phyloP scores from a whole-genome alignment of 2,113 vertebrate species.

The Pedionomus torquatus region DNA sequence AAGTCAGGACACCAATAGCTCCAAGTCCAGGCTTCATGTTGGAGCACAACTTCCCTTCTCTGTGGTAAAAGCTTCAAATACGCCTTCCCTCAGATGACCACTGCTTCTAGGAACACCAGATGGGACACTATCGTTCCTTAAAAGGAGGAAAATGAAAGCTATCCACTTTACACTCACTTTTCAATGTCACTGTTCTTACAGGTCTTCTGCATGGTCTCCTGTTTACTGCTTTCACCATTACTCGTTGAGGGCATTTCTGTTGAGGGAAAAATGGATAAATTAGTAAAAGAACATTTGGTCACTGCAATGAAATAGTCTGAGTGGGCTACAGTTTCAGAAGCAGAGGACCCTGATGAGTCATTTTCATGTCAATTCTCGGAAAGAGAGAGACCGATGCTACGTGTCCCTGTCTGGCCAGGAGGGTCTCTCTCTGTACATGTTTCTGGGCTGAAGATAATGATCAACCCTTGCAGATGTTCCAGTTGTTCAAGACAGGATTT shows the following conservation, averaged over 20 bases:
- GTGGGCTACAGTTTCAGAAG: not conserved
- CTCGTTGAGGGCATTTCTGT: slow-evolving; percentile 98
- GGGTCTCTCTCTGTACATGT: not conserved
- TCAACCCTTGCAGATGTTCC: not conserved
- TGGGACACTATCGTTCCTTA: not conserved
- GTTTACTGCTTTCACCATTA: slow-evolving; percentile 96
- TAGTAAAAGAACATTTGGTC: not conserved
- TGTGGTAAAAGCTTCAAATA: not conserved
- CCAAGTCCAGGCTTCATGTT: not conserved
- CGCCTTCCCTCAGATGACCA: not conserved
- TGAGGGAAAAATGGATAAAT: not conserved
- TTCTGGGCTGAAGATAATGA: not conserved
- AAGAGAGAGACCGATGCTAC: not conserved
- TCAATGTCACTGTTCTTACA: slow-evolving; percentile 99
- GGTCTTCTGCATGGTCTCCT: slow-evolving; percentile 92
- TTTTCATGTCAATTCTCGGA: not conserved
- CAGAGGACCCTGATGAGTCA: not conserved
- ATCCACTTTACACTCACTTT: slow-evolving; percentile 83
- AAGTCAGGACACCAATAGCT: not conserved
- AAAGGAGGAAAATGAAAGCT: not conserved
- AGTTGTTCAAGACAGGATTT: not conserved
- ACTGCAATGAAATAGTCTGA: not conserved
- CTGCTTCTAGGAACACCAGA: not conserved
- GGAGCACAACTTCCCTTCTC: not conserved
- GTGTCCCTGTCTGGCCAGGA: not conserved